Percentiles rank a stretch among this genome's conserved stretches.
Evolutionary conservation across 2,113 vertebrate genomes (phyloP).

Genomic region (Daubentonia madagascariensis): DNA sequence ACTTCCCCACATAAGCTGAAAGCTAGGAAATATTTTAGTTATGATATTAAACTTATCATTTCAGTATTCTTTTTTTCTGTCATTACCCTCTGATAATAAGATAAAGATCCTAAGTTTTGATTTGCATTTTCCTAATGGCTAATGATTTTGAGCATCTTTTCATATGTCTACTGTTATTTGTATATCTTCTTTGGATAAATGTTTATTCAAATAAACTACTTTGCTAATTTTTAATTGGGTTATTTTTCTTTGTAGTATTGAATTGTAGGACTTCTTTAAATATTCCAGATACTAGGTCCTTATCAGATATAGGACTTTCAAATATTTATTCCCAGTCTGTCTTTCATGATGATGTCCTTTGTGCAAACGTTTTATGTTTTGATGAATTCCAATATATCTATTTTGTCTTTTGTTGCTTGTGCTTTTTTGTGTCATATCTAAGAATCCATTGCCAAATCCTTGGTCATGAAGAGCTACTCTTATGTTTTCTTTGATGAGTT

Average conservation of each 20-base stretch:
- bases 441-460: neutral
- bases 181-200: no score
- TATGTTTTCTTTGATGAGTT: neutral
- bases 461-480: neutral
- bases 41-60: neutral
- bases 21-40: constrained; percentile 63
- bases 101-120: constrained; percentile 27
- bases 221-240: neutral
- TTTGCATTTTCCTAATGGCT: neutral
- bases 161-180: neutral
- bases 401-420: neutral
- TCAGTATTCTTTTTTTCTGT: neutral
- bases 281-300: neutral
- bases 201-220: no score
- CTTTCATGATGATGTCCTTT: neutral
- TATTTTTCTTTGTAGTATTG: neutral
- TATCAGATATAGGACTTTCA: neutral
- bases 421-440: neutral
- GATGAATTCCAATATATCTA: neutral
- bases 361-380: neutral
- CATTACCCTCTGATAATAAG: neutral
- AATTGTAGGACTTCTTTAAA: neutral
- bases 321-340: neutral
- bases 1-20: constrained; percentile 32
- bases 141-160: neutral